Base-by-base conservation (phyloP, 2,888 invertebrate genomes). In the Hypomecis punctinalis region DNA sequence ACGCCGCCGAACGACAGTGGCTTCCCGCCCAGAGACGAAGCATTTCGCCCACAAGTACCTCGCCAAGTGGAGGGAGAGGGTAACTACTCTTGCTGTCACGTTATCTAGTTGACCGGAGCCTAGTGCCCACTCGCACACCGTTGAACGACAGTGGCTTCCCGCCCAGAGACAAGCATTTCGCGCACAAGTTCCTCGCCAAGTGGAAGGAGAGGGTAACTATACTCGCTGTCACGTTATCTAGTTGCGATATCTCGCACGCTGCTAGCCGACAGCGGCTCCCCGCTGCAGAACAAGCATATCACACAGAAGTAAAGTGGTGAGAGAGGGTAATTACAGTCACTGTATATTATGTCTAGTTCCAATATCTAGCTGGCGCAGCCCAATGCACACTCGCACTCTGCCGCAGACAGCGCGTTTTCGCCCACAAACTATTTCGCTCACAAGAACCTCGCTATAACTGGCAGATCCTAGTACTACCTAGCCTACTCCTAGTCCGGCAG, bases 301-400 rank as follows among this genome's bases (percentile, higher is more conserved):
- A 91, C 93, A 58, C 79, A 81, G 57, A 92, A 91, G 75, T 93
- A 90, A 86, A 88, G 72, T 93, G 93, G 93, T 76, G 87, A 51
- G 88, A 88, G 62, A 83, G 81, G 86, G 92, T 91, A 61, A 65
- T 3, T 23, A 23, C n/a, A n/a, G n/a, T n/a, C n/a, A n/a, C n/a
- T 23, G n/a, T n/a, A 23, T 3, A 3, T 23, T 23, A 23, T n/a
- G n/a, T 23, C 23, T 23, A 23, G 23, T 23, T 23, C n/a, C n/a
- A n/a, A n/a, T n/a, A n/a, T n/a, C n/a, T n/a, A n/a, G n/a, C n/a
- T n/a, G n/a, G n/a, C n/a, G n/a, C n/a, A n/a, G n/a, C n/a, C n/a
- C n/a, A n/a, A n/a, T n/a, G n/a, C n/a, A n/a, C n/a, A n/a, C n/a
- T n/a, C n/a, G n/a, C n/a, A n/a, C n/a, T n/a, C n/a, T n/a, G n/a